Base-by-base conservation (phyloP, 2,113 vertebrate species). In the Cynoglossus semilaevis region DNA sequence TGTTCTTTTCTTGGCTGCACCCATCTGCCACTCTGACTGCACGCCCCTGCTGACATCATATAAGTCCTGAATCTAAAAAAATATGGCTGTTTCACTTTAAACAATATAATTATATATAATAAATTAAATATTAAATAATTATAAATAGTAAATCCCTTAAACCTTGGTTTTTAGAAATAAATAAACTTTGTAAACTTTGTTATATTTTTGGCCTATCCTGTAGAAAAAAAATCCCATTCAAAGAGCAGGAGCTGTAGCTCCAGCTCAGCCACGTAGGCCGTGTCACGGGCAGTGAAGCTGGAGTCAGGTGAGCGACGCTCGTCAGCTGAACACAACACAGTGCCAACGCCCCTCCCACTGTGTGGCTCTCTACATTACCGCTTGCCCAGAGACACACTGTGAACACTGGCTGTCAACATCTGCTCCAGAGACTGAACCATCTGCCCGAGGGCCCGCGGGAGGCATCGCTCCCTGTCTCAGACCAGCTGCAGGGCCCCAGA, bases 391-490 rank as follows among this genome's bases (percentile, higher is more conserved):
- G 75, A 82, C 81, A 82, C 75, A 77, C 85, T 79, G 79, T 53
- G 79, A 83, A 81, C 70, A 62, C 81, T 80, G 79, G 76, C 82
- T 82, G 81, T 77, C 85, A 89, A 90, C 90, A 91, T 90, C 88
- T 91, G 90, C 85, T 89, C 81, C 79, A 79, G 81, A 87, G 75
- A 89, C 79, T 18, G 64, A 16, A 81, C 85, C 88, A 91, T 90
- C 88, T 91, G 90, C 65, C 76, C 51, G 3, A 42, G 47, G 70
- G 65, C 80, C 74, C 45, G 15, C 56, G 80, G 84, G 69, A 77
- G 72, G 67, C 67, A 49, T 74, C 74, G 63, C 70, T 78, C 60
- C 57, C 68, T 19, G 12, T 83, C 81, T 81, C 79, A 58, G 74
- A 83, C 63, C 86, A 86, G 83, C 87, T 87, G 85, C 77, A 77